Percentiles rank a stretch among this genome's conserved stretches.
Conservation (phyloP, 2,113 vertebrate genomes). For the Argyrosomus japonicus region DNA sequence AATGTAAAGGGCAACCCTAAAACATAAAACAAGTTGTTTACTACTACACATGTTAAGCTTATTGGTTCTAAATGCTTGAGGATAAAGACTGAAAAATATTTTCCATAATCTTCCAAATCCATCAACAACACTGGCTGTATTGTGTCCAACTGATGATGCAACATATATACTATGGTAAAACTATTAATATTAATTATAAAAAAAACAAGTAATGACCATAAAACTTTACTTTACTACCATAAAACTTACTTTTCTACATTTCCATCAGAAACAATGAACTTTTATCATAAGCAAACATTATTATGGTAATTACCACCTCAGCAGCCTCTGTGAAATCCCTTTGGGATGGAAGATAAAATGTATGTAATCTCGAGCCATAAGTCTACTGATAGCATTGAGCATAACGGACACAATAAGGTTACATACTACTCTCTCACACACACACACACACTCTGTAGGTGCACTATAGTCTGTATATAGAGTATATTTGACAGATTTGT, state of each 20-base stretch:
- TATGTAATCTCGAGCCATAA: conserved; percentile 2
- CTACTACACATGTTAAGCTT: conserved; percentile 36
- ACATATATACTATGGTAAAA: no score
- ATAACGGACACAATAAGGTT: conserved; percentile 30
- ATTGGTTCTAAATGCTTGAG: conserved; percentile 49
- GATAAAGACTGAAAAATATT: conserved; percentile 68
- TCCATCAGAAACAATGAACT: neutral
- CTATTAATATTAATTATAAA: conserved; percentile 7
- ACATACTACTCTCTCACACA: neutral
- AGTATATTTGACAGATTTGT: conserved; percentile 1
- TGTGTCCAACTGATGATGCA: conserved; percentile 46
- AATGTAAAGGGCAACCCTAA: neutral
- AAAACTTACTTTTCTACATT: neutral
- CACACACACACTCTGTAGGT: neutral
- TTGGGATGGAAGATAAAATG: neutral
- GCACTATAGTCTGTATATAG: neutral
- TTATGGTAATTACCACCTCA: conserved; percentile 5
- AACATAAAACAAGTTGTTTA: conserved; percentile 47
- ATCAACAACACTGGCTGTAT: conserved; percentile 64
- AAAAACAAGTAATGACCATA: neutral
- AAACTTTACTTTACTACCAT: neutral
- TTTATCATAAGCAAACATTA: neutral
- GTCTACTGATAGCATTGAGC: neutral
- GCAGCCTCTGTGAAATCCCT: neutral
- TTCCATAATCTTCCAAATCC: conserved; percentile 71